These are phyloP conservation scores for Dilophus febrilis DNA, from an alignment of 2,888 invertebrate species.

Conservation along the genomic window DNA sequence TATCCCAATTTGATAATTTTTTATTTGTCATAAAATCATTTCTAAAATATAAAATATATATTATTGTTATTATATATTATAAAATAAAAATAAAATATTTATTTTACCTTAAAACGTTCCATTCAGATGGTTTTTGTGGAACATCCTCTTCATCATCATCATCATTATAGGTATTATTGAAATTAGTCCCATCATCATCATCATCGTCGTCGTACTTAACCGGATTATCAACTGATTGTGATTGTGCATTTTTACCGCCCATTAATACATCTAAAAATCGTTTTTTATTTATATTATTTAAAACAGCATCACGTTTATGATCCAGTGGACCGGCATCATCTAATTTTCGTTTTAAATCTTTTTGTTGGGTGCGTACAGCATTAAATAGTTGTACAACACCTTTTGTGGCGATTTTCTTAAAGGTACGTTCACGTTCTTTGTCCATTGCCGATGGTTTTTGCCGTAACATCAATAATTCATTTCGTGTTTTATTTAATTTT, in stretches of 20 bases:
- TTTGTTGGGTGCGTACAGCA: slow-evolving; percentile 74
- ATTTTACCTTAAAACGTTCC: slow-evolving; percentile 41
- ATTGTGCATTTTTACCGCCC: slow-evolving; percentile 42
- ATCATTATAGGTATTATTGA: slow-evolving; percentile 30
- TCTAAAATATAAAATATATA: slow-evolving; percentile 21
- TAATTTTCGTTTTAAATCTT: slow-evolving; percentile 50
- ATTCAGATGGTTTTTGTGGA: slow-evolving; percentile 28
- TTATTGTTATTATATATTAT: slow-evolving; percentile 10
- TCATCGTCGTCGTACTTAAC: slow-evolving; percentile 33
- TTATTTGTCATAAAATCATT: slow-evolving; percentile 84
- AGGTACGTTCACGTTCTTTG: slow-evolving; percentile 54
- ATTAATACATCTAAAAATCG: slow-evolving; percentile 63
- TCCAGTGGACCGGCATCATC: slow-evolving; percentile 56
- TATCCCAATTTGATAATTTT: slow-evolving; percentile 85
- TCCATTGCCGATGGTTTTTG: slow-evolving; percentile 60
- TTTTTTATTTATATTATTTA: slow-evolving; percentile 54
- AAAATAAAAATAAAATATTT: slow-evolving; percentile 2
- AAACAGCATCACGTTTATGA: slow-evolving; percentile 54
- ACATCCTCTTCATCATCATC: slow-evolving; percentile 26
- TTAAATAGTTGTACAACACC: slow-evolving; percentile 89
- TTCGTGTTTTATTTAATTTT: slow-evolving; percentile 10
- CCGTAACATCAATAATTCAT: slow-evolving; percentile 38
- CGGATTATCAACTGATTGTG: slow-evolving; percentile 31
- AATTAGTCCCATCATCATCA: slow-evolving; percentile 29
- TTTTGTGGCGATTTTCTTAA: slow-evolving; percentile 74